These are phyloP conservation scores for Smittia aterrima DNA, from an alignment of 2,888 invertebrate genomes.

Conservation along the genomic window DNA sequence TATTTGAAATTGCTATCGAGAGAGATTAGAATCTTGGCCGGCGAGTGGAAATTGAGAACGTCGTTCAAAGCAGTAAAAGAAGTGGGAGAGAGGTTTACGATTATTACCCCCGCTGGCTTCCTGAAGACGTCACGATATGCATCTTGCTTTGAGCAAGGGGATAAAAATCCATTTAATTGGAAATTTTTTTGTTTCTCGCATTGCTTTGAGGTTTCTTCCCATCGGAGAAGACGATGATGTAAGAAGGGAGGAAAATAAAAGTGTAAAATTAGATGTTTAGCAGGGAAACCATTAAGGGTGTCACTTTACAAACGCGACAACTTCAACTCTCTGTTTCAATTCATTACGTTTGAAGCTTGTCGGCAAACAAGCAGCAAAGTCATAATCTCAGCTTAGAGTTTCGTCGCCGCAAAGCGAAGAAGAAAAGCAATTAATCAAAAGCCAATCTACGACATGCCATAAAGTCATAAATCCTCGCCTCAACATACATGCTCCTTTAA, in stretches of 20 bases:
- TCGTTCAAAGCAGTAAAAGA: not conserved
- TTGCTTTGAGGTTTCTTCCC: slow-evolving; percentile 15
- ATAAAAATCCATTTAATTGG: not conserved
- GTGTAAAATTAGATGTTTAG: slow-evolving; percentile 1
- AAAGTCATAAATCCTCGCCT: slow-evolving; percentile 7
- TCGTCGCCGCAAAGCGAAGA: not conserved
- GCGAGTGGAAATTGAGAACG: not conserved
- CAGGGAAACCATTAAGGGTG: not conserved
- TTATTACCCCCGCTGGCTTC: slow-evolving; percentile 3
- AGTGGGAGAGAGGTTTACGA: not conserved
- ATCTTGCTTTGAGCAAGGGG: not conserved
- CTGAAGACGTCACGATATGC: slow-evolving; percentile 2
- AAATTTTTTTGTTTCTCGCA: not conserved
- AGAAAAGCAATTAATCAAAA: slow-evolving; percentile 1
- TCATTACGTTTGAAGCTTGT: not conserved
- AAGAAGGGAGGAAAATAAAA: not conserved
- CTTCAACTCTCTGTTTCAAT: not conserved
- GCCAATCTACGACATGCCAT: slow-evolving; percentile 11
- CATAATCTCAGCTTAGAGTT: slow-evolving; percentile 3
- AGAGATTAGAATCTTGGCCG: not conserved
- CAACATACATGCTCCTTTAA: not conserved
- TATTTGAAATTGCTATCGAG: not conserved
- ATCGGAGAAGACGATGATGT: not conserved
- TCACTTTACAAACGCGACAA: not conserved
- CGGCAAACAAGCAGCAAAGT: not conserved